These are phyloP conservation scores for Chrysotoxum bicinctum DNA, from an alignment of 2,888 invertebrate genomes.

Conservation along the genomic window DNA sequence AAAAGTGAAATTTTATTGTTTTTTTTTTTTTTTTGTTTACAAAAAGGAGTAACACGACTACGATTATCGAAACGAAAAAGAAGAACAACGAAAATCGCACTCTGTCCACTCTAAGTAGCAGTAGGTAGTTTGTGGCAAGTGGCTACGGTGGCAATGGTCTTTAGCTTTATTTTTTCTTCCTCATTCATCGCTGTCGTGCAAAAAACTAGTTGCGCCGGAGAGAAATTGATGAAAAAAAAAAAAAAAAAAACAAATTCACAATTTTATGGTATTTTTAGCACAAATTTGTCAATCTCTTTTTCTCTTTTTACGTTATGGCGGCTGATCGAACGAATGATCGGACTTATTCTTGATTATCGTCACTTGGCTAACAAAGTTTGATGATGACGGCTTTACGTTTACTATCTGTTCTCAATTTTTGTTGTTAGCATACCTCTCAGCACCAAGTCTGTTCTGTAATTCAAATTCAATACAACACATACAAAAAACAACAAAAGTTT, in stretches of 20 bases:
- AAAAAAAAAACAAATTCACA: conserved; percentile 55
- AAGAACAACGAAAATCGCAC: conserved; percentile 45
- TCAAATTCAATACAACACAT: conserved; percentile 5
- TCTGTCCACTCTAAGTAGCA: conserved; percentile 29
- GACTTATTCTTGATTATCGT: conserved; percentile 39
- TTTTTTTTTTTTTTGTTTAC: conserved; percentile 62
- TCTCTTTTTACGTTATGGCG: background rate
- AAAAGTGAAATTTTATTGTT: conserved; percentile 62
- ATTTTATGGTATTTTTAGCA: conserved; percentile 63
- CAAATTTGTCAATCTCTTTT: conserved; percentile 66
- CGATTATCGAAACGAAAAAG: conserved; percentile 1
- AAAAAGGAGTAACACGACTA: conserved; percentile 56
- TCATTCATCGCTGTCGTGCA: conserved; percentile 41
- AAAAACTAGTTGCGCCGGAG: conserved; percentile 45
- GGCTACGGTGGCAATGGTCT: conserved; percentile 46
- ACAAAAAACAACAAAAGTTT: conserved; percentile 38
- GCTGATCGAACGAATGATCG: conserved; percentile 50
- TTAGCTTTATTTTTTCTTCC: conserved; percentile 46
- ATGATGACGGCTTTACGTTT: conserved; percentile 54
- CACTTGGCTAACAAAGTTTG: conserved; percentile 59
- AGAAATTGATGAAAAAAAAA: conserved; percentile 51
- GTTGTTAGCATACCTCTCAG: conserved; percentile 30
- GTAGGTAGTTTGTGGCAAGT: conserved; percentile 24
- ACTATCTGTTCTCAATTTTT: background rate
- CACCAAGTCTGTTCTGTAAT: conserved; percentile 14